Evolutionary conservation across 1,140 invertebrate genomes (phyloP), one percentile per base, ranked within the genome.

Genomic region (Paramacrobiotus metropolitanus): DNA sequence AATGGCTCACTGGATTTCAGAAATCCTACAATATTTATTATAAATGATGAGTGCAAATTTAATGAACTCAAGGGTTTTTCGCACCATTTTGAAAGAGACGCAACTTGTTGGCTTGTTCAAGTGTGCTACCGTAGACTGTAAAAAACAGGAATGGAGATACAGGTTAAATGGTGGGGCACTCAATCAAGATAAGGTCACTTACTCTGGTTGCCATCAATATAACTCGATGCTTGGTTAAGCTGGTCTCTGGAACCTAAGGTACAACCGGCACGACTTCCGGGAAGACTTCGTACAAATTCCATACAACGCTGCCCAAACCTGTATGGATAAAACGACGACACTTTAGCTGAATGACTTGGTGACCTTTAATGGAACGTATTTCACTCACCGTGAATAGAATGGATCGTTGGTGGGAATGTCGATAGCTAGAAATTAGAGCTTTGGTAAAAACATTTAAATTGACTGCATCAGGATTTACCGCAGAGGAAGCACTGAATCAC

Each of bases 151-250:
- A 24, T 24, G 28, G 15, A 55, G 15, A 15, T 9, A 20, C 24
- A 55, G 24, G 24, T 28, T 20, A 15, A 55, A 24, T 9, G 4
- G 48, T 55, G 48, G 24, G 28, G 15, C 15, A 4, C 15, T 28
- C 15, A 9, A 55, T 28, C 15, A 28, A 55, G 4, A 55, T 55
- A 20, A 4, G 48, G 15, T 24, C 15, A 20, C 48, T 28, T 55
- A 55, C 48, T 55, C 15, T 15, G 15, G 24, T 24, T 55, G 15
- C 48, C 84, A 68, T 94, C 90, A 34, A 94, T 74, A 70, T 83
- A 94, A 1, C 84, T 85, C 0, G 89, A 87, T 68, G 92, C 89
- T 68, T 92, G 86, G 73, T 94, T 94, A 2, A 87, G 81, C 75
- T 94, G 90, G 66, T 93, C 87, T 64, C 90, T 77, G 0, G 88